These are phyloP conservation scores for Tetragonula clypearis DNA, from an alignment of 1,140 invertebrate species.

Conservation along the genomic window DNA sequence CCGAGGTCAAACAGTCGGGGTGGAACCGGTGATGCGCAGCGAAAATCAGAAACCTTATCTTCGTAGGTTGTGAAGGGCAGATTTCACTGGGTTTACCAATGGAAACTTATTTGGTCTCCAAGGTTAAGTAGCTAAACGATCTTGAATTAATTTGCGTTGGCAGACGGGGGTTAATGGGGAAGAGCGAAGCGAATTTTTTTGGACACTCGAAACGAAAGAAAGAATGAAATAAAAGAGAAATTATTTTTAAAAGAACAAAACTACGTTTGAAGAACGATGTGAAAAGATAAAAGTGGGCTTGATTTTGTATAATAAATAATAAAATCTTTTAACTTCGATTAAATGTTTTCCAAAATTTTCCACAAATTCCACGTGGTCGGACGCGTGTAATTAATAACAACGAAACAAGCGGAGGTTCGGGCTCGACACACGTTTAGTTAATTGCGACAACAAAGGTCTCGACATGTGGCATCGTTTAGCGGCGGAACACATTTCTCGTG, in stretches of 20 bases:
- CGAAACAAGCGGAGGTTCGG: not conserved
- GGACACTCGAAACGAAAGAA: too few relatives aligned
- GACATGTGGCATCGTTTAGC: slow-evolving; percentile 64
- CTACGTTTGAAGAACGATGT: too few relatives aligned
- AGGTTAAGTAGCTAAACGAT: not conserved
- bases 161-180: not conserved
- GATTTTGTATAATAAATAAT: too few relatives aligned
- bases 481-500: slow-evolving; percentile 25
- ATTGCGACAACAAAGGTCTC: slow-evolving; percentile 65
- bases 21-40: not conserved
- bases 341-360: too few relatives aligned
- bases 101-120: not conserved
- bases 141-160: slow-evolving; percentile 3
- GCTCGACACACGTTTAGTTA: slow-evolving; percentile 57
- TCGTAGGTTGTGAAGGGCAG: not conserved
- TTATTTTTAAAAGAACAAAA: too few relatives aligned
- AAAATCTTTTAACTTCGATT: too few relatives aligned
- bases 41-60: slow-evolving; percentile 12
- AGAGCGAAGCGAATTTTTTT: too few relatives aligned
- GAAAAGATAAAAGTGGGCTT: too few relatives aligned
- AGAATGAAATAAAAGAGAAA: too few relatives aligned
- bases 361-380: not conserved
- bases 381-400: not conserved
- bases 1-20: slow-evolving; percentile 27
- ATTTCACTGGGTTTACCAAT: not conserved